Percentiles rank a stretch among this genome's conserved stretches.
These are phyloP conservation scores for Odontamblyopus lacepedii DNA, from an alignment of 2,797 vertebrate species.

Conservation along the genomic window DNA sequence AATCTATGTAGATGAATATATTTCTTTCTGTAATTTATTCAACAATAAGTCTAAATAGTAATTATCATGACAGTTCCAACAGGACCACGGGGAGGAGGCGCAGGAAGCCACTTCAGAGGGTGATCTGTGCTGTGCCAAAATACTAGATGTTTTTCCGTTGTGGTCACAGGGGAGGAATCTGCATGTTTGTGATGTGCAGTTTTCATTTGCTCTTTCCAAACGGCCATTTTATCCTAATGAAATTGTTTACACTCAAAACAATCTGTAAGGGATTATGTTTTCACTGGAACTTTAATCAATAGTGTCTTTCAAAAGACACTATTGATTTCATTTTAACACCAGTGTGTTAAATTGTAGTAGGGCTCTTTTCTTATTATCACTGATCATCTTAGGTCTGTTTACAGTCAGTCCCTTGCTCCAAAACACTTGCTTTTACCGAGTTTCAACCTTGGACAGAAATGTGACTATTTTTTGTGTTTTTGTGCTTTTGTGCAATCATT, in stretches of 20 bases:
- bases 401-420: too few species aligned
- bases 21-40: too few species aligned
- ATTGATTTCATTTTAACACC: too few species aligned
- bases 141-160: conserved; percentile 44
- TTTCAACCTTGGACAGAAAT: too few species aligned
- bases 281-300: conserved; percentile 17
- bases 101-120: conserved; percentile 51
- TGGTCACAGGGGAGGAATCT: conserved; percentile 46
- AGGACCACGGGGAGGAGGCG: conserved; percentile 34
- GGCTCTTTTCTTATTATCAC: too few species aligned
- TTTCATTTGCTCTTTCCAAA: conserved; percentile 55
- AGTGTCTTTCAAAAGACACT: conserved; percentile 2
- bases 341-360: too few species aligned
- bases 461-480: too few species aligned
- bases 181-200: conserved; percentile 47
- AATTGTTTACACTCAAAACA: conserved; percentile 35
- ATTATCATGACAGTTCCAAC: conserved; percentile 15
- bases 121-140: conserved; percentile 46
- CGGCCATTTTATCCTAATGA: conserved; percentile 51
- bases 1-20: too few species aligned
- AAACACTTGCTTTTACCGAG: too few species aligned
- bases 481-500: too few species aligned
- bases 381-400: too few species aligned
- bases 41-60: too few species aligned
- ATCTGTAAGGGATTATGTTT: conserved; percentile 34